Base-by-base conservation (phyloP, 2,797 vertebrate species). In the Notolabrus celidotus region DNA sequence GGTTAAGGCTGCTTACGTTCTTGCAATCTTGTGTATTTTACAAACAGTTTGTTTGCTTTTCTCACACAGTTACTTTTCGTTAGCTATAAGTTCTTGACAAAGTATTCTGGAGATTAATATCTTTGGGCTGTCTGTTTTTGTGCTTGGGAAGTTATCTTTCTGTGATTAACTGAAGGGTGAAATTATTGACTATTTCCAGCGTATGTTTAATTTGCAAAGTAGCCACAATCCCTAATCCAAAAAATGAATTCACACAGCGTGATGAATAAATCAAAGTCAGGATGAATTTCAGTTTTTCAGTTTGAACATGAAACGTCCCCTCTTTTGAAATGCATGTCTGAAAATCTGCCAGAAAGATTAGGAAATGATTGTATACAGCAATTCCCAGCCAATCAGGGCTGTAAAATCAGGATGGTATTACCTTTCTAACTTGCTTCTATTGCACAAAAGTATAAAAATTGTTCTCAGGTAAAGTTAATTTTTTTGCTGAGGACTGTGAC, bases 1-100 rank as follows among this genome's bases (percentile, higher is more conserved):
- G 72, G 73, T 77, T 71, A 65, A 42, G 46, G 62, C 65, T 69
- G 67, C 63, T 86, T 36, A 75, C 81, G 59, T 77, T 75, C 57
- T 65, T 84, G 70, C 69, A 71, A 74, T 54, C 2, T 42, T 17
- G 15, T 27, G 16, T 57, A 16, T 57, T 55, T 47, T 36, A 7
- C 39, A n/a, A 8, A 10, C 6, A 49, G 19, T 38, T 67, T 61
- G 27, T 5, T 1, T 6, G 27, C 60, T 43, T 51, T 25, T 31
- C 7, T 29, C 1, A 31, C n/a, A n/a, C n/a, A n/a, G n/a, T n/a
- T n/a, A n/a, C n/a, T n/a, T n/a, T n/a, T n/a, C n/a, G n/a, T n/a
- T n/a, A n/a, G n/a, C n/a, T n/a, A n/a, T n/a, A n/a, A n/a, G n/a
- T n/a, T n/a, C n/a, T n/a, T n/a, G n/a, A n/a, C n/a, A n/a, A n/a